phyloP scores from a whole-genome alignment of 2,113 vertebrate genomes.

The Indicator indicator region DNA sequence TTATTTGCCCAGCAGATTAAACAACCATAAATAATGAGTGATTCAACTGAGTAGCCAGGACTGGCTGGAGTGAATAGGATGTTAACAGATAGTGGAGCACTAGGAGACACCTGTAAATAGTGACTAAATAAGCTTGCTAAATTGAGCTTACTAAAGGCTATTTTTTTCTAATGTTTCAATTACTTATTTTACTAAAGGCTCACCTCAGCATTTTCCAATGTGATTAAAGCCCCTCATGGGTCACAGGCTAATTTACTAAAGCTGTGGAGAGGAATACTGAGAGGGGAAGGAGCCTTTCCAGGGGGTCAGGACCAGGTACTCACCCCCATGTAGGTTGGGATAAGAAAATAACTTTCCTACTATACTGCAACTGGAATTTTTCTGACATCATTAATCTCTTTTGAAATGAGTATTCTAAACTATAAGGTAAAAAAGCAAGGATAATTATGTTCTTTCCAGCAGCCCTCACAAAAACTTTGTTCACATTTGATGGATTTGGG shows the following conservation, averaged over 20 bases:
- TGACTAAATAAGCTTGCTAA: not conserved
- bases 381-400: not conserved
- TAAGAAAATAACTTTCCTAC: not conserved
- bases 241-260: not conserved
- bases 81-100: not conserved
- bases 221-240: not conserved
- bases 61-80: not conserved
- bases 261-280: not conserved
- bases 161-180: not conserved
- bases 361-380: not conserved
- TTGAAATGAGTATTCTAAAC: not conserved
- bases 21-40: not conserved
- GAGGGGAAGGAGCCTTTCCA: not conserved
- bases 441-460: not conserved
- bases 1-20: not conserved
- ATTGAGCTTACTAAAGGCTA: not conserved
- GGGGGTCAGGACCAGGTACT: not conserved
- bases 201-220: not conserved
- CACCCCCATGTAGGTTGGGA: not conserved
- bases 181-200: not conserved
- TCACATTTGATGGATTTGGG: not conserved
- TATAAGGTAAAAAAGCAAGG: not conserved
- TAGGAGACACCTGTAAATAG: not conserved
- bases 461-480: not conserved
- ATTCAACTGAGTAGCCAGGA: not conserved